phyloP scores from a whole-genome alignment of 2,797 vertebrate species.

The Siniperca scherzeri region DNA sequence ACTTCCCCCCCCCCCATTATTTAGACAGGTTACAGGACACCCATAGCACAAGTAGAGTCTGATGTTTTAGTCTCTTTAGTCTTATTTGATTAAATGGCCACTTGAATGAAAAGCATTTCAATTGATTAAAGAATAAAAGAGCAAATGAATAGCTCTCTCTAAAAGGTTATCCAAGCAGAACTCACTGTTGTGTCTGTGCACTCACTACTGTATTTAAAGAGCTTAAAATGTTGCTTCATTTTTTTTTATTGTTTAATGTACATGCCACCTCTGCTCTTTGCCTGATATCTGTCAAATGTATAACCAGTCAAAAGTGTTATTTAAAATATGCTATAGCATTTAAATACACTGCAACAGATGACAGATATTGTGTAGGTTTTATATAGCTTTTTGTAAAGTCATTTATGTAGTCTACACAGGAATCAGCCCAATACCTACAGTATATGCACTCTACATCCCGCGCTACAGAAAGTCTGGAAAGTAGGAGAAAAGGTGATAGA shows the following conservation, averaged over 20 bases:
- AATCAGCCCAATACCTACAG: constrained; percentile 45
- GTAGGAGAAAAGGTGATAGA: constrained; percentile 63
- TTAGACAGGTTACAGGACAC: constrained; percentile 38
- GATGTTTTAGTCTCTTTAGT: constrained; percentile 45
- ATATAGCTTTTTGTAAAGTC: background rate
- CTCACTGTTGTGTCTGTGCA: constrained; percentile 22
- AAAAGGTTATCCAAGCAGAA: constrained; percentile 67
- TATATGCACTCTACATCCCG: constrained; percentile 19
- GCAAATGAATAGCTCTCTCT: constrained; percentile 65
- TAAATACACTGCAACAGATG: background rate
- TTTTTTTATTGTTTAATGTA: constrained; percentile 12
- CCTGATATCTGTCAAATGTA: background rate
- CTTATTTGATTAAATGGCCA: constrained; percentile 66
- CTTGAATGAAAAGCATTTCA: constrained; percentile 69
- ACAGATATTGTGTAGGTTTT: background rate
- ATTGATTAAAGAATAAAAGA: constrained; percentile 66
- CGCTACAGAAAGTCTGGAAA: constrained; percentile 42
- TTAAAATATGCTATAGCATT: background rate
- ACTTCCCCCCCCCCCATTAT: background rate
- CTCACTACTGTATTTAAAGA: constrained; percentile 12
- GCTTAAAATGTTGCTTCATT: constrained; percentile 20
- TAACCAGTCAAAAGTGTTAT: background rate
- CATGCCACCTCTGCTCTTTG: background rate
- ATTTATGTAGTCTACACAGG: constrained; percentile 19
- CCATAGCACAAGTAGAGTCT: constrained; percentile 32